These are phyloP conservation scores for Ylistrum balloti DNA, from an alignment of 1,140 invertebrate species.

Conservation along the genomic window DNA sequence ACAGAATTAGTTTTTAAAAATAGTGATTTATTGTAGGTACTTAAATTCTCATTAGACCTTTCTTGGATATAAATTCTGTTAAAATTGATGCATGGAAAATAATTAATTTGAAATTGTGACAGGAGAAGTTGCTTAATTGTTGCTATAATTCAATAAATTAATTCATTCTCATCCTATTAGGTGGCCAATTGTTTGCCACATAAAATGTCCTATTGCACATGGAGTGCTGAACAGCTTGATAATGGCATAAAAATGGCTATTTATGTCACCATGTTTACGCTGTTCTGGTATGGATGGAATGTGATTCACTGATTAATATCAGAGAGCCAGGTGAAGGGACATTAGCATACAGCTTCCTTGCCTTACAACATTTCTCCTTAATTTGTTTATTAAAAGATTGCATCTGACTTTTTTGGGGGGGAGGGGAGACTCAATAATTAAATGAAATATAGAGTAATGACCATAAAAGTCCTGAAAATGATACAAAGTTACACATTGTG, in stretches of 20 bases:
- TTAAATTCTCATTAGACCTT: not conserved
- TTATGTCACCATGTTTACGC: not conserved
- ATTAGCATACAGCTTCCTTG: not conserved
- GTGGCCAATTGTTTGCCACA: constrained; percentile 17
- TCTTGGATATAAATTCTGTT: constrained; percentile 13
- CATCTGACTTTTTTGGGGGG: not conserved
- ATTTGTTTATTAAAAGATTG: constrained; percentile 19
- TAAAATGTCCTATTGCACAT: not conserved
- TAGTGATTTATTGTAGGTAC: not conserved
- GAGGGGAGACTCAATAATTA: not conserved
- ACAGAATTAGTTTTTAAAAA: not conserved
- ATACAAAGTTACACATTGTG: constrained; percentile 19
- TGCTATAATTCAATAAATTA: constrained; percentile 30
- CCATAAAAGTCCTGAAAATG: too few relatives aligned
- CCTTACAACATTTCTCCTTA: not conserved
- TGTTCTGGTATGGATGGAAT: too few relatives aligned
- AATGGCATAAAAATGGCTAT: constrained; percentile 26
- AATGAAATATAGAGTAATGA: not conserved
- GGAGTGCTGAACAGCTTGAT: constrained; percentile 13
- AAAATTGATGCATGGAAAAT: not conserved
- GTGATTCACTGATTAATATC: not conserved
- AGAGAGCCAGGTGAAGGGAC: not conserved
- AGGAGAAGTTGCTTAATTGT: not conserved
- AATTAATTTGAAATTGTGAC: constrained; percentile 34
- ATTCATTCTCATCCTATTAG: not conserved